Evolutionary conservation across 2,113 vertebrate genomes (phyloP).

Genomic region (Machaerirhynchus nigripectus): DNA sequence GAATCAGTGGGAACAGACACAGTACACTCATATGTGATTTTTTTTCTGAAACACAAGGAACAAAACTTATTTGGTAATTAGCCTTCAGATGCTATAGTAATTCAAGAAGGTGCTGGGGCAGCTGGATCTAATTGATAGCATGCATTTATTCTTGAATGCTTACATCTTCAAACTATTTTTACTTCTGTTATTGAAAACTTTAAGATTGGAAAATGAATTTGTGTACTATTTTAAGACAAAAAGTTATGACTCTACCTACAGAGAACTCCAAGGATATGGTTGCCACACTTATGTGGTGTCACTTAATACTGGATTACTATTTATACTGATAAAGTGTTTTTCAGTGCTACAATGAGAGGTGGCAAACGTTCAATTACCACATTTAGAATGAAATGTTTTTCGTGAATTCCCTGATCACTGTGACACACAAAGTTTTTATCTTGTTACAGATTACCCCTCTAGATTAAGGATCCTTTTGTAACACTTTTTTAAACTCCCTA

Average conservation of each 20-base stretch:
- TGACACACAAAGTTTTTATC: not conserved
- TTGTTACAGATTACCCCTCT: not conserved
- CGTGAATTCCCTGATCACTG: not conserved
- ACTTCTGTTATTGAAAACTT: not conserved
- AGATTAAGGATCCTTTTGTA: not conserved
- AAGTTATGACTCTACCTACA: not conserved
- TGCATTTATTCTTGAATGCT: not conserved
- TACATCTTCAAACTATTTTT: not conserved
- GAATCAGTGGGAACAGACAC: not conserved
- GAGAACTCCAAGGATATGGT: not conserved
- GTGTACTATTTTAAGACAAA: not conserved
- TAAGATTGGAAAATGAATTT: not conserved
- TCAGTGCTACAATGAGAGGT: not conserved
- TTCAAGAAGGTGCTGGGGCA: not conserved
- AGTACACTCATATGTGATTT: rapidly evolving
- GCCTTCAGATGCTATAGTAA: not conserved
- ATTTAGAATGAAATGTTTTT: not conserved
- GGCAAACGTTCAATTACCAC: not conserved
- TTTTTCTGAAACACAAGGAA: not conserved
- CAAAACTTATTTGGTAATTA: not conserved
- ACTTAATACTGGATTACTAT: not conserved
- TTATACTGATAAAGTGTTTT: not conserved
- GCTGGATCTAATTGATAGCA: not conserved
- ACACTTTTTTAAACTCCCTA: not conserved
- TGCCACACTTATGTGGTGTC: not conserved